These are phyloP conservation scores for Caretta caretta DNA, from an alignment of 2,113 vertebrate species.

Conservation along the genomic window DNA sequence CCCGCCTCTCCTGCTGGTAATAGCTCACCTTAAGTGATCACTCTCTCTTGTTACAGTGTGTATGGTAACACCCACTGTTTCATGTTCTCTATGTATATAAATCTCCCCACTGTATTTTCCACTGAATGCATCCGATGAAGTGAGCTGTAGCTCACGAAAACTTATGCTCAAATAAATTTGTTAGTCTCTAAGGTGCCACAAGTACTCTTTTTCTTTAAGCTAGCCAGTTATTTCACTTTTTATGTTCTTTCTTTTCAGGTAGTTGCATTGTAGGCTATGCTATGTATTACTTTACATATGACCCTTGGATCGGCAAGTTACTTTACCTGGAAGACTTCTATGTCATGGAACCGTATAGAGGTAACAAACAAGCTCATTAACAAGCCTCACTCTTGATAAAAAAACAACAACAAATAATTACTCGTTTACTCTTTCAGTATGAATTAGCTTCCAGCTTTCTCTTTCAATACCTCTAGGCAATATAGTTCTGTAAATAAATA, in stretches of 20 bases:
- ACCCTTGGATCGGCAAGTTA: constrained; percentile 83
- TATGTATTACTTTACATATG: constrained; percentile 85
- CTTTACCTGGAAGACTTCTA: constrained; percentile 88
- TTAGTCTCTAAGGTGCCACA: too few relatives aligned
- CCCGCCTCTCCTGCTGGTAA: too few relatives aligned
- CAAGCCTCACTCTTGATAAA: neutral
- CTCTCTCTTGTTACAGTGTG: too few relatives aligned
- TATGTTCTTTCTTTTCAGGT: constrained; percentile 30
- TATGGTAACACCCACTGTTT: too few relatives aligned
- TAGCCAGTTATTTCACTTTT: neutral
- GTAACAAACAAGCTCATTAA: constrained; percentile 45
- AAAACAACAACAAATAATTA: neutral
- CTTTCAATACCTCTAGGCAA: neutral
- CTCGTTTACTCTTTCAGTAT: neutral
- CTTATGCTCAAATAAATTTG: too few relatives aligned
- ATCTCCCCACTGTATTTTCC: too few relatives aligned
- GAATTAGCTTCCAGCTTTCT: neutral
- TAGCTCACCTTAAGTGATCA: too few relatives aligned
- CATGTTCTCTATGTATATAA: too few relatives aligned
- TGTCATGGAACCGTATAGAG: constrained; percentile 76
- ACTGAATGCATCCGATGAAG: too few relatives aligned
- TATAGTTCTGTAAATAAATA: neutral
- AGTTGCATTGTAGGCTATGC: constrained; percentile 77
- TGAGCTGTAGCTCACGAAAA: too few relatives aligned
- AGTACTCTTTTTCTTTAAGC: neutral